phyloP scores from a whole-genome alignment of 2,797 vertebrate species.

The Lagorchestes hirsutus region DNA sequence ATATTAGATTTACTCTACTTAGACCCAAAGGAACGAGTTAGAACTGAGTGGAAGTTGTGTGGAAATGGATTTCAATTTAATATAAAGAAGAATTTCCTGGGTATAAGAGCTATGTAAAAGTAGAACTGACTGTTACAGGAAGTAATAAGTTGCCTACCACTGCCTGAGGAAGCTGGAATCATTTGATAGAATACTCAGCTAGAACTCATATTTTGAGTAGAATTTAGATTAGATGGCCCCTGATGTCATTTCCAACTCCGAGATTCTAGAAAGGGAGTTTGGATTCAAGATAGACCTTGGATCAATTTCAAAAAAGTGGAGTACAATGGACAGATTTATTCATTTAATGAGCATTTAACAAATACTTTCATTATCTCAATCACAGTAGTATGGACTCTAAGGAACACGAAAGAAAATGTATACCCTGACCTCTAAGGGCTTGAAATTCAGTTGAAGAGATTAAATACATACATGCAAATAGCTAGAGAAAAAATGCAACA shows the following conservation, averaged over 20 bases:
- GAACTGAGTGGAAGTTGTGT: not conserved
- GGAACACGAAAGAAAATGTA: not conserved
- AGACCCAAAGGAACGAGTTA: not conserved
- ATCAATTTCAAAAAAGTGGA: not conserved
- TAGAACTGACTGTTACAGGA: not conserved
- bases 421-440: not conserved
- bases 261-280: not conserved
- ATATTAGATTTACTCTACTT: not conserved
- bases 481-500: not conserved
- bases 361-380: not conserved
- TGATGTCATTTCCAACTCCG: not conserved
- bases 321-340: not conserved
- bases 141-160: not conserved
- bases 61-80: not conserved
- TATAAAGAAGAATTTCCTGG: not conserved
- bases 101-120: not conserved
- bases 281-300: not conserved
- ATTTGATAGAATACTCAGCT: not conserved
- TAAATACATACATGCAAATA: not conserved
- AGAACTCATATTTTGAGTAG: not conserved
- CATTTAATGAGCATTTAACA: not conserved
- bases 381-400: not conserved
- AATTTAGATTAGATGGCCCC: not conserved
- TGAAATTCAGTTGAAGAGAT: not conserved
- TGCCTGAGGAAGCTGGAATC: not conserved